Evolutionary conservation across 2,797 vertebrate genomes (phyloP), one percentile per base, ranked within the genome.

Genomic region (Sebastes itinus): DNA sequence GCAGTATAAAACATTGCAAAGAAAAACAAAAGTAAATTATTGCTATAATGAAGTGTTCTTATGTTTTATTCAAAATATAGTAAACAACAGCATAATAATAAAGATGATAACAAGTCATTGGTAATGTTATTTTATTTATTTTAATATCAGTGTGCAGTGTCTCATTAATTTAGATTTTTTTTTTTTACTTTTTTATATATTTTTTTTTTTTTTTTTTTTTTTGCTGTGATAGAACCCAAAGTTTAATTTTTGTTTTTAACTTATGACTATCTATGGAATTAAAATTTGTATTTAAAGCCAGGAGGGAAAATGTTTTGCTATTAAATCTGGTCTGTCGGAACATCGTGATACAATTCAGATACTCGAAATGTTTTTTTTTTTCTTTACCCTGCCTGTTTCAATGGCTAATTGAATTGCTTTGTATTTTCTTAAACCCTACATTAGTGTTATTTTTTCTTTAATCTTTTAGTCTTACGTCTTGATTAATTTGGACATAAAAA

Each of bases 401-500:
- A 58, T 60, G 1, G 12, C 56, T 86, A 82, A 91, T 88, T 84
- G 52, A 85, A 84, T 84, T 83, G 14, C 67, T 81, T 89, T 82
- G 67, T 85, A 67, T 84, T 73, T 85, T 80, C 62, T 80, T 74
- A 35, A 62, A 64, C 42, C 13, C 12, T 61, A 38, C 59, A 75
- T 80, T 69, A 72, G 23, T 72, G 12, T 71, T 71, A 30, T 42
- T 77, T 69, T 81, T 75, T 70, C 82, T 68, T 81, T 74, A 52
- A 77, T 87, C 74, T 85, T 81, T 86, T 38, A 66, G 55, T 85
- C 70, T 46, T 30, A 65, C 72, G 80, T 82, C 64, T 80, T 86
- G 38, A 88, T 75, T 74, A 72, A 75, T 86, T 85, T 76, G 66
- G 72, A 70, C 73, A 72, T 77, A 72, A 82, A 77, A 86, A 80